Conservation (phyloP, 2,113 vertebrate genomes). For the Protomyctophum bolini region DNA sequence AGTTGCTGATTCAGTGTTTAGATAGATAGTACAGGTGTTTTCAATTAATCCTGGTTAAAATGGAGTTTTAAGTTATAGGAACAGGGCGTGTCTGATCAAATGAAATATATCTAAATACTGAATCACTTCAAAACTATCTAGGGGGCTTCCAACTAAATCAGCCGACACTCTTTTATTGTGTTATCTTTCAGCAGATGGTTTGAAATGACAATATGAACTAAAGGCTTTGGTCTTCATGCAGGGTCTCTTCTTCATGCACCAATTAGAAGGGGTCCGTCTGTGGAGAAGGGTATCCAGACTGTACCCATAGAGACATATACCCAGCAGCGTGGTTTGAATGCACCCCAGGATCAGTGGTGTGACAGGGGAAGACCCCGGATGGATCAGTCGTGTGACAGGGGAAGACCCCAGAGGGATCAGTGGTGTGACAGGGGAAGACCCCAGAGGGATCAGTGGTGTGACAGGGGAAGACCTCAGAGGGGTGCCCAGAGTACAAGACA, state of each 20-base stretch:
- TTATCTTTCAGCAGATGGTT: too few species aligned
- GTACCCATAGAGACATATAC: slow-evolving; percentile 77
- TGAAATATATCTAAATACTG: not conserved
- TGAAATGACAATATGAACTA: too few species aligned
- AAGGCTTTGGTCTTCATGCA: slow-evolving; percentile 25
- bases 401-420: slow-evolving; percentile 33
- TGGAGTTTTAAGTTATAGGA: not conserved
- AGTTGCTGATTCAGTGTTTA: too few species aligned
- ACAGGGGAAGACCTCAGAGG: slow-evolving; percentile 58
- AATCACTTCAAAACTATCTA: too few species aligned
- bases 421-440: slow-evolving; percentile 63
- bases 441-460: slow-evolving; percentile 62
- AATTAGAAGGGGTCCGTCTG: slow-evolving; percentile 88
- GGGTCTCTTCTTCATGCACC: slow-evolving; percentile 80
- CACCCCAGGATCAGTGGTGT: slow-evolving; percentile 58
- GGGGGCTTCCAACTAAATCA: too few species aligned
- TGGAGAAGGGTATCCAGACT: slow-evolving; percentile 96
- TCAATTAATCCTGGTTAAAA: not conserved
- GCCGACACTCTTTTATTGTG: too few species aligned
- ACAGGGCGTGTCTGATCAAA: not conserved
- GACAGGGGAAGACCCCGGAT: slow-evolving; percentile 51
- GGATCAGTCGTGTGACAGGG: slow-evolving; percentile 54
- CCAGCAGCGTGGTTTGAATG: slow-evolving; percentile 64
- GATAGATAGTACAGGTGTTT: too few species aligned
- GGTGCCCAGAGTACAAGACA: slow-evolving; percentile 59